phyloP scores from a whole-genome alignment of 2,797 vertebrate genomes.

The Sebastes minor region DNA sequence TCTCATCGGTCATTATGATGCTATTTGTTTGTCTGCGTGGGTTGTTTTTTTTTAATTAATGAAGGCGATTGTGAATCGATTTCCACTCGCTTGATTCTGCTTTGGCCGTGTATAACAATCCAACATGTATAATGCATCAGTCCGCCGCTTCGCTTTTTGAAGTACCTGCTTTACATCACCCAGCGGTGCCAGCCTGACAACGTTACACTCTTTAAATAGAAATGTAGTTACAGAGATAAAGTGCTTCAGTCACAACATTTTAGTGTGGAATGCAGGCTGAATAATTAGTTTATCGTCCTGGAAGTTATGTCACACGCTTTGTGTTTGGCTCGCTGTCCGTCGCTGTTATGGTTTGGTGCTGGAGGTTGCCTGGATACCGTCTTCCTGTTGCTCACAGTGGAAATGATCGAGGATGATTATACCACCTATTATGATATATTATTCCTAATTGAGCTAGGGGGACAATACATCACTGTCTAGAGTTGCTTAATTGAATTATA shows the following conservation, averaged over 20 bases:
- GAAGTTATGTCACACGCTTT: slow-evolving; percentile 50
- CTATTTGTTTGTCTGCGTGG: slow-evolving; percentile 29
- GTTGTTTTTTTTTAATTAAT: slow-evolving; percentile 46
- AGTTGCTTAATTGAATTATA: slow-evolving; percentile 48
- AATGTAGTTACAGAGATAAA: slow-evolving; percentile 13
- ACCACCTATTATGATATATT: slow-evolving; percentile 65
- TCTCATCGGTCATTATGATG: slow-evolving; percentile 24
- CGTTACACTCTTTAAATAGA: slow-evolving; percentile 12
- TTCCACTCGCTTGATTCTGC: slow-evolving; percentile 18
- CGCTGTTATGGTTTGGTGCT: slow-evolving; percentile 59
- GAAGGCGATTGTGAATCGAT: slow-evolving; percentile 43
- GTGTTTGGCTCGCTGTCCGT: slow-evolving; percentile 30
- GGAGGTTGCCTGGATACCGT: slow-evolving; percentile 66
- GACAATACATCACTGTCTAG: slow-evolving; percentile 57
- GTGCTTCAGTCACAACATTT: slow-evolving; percentile 32
- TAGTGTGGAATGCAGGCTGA: slow-evolving; percentile 28
- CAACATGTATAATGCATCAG: slow-evolving; percentile 46
- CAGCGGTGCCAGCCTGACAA: background rate
- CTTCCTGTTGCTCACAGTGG: slow-evolving; percentile 45
- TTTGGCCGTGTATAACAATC: slow-evolving; percentile 30
- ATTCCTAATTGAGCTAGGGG: slow-evolving; percentile 52
- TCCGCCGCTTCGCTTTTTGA: background rate
- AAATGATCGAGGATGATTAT: slow-evolving; percentile 61
- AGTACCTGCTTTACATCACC: slow-evolving; percentile 3
- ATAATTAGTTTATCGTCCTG: slow-evolving; percentile 49